These are phyloP conservation scores for Acipenser transmontanus DNA, from an alignment of 2,797 vertebrate species.

Conservation along the genomic window DNA sequence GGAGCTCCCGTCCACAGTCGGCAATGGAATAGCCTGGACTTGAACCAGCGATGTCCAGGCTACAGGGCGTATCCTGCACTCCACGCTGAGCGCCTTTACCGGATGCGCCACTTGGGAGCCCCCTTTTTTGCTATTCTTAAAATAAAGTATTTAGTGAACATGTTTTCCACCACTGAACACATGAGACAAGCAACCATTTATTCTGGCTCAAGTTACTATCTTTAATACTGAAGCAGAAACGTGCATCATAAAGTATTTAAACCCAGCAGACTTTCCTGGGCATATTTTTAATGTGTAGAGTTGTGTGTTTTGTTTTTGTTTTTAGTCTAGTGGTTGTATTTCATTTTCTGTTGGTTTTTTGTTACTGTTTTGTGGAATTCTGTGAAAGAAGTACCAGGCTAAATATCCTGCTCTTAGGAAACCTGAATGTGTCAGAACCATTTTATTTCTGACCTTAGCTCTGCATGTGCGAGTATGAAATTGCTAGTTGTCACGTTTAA, in stretches of 20 bases:
- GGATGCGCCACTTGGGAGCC: too few species aligned
- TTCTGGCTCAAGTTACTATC: background rate
- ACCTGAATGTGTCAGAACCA: constrained; percentile 1
- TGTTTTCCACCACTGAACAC: too few species aligned
- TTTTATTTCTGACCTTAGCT: background rate
- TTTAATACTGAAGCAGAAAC: background rate
- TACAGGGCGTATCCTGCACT: too few species aligned
- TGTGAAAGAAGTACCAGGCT: constrained; percentile 1
- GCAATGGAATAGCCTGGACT: too few species aligned
- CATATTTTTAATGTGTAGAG: too few species aligned
- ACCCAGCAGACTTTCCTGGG: background rate
- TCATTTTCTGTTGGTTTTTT: background rate
- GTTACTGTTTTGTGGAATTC: constrained; percentile 1
- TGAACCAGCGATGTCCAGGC: too few species aligned
- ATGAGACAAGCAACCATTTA: too few species aligned
- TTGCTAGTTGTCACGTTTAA: background rate
- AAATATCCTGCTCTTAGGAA: background rate
- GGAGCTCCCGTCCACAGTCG: too few species aligned
- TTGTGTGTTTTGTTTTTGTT: background rate
- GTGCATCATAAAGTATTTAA: background rate
- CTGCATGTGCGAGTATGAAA: constrained; percentile 1
- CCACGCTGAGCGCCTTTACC: too few species aligned
- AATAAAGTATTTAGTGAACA: background rate
- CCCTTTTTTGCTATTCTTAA: background rate
- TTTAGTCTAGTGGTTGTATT: background rate